Evolutionary conservation across 2,113 vertebrate genomes (phyloP), one percentile per base, ranked within the genome.

Genomic region (Sceloporus tristichus): DNA sequence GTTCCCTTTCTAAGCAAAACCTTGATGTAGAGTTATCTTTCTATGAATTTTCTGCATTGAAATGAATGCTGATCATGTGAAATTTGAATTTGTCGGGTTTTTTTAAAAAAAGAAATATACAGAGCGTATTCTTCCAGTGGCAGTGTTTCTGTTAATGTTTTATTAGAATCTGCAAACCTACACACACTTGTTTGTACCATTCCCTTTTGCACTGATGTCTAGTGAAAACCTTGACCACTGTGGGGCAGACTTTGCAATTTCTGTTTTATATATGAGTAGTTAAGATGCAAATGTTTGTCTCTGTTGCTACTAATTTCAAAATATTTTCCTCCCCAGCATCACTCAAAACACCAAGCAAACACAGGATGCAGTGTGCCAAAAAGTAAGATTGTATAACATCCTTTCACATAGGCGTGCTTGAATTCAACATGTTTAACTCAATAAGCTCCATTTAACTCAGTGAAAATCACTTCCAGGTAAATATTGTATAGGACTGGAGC

Each of bases 21-120:
- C 79, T 94, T 94, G 92, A 84, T 82, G 0, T 89, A 95, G 92
- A 42, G 90, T 87, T 90, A 91, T 93, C 92, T 92, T 53, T 83
- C 88, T 89, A 87, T 79, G 91, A 87, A 91, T 91, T 94, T 92
- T 48, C 90, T 90, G 29, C 92, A 66, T 94, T 79, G 89, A 94
- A 84, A 90, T 87, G 88, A 93, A 86, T 59, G 40, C 91, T 34
- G 65, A 92, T 85, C 38, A 85, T 59, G 84, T 88, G 90, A 66
- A 86, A 88, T 85, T 78, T 87, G 86, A 88, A 87, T 91, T 86
- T 82, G 87, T 84, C 95, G 89, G 65, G 42, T 90, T 86, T 92
- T 76, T 82, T 18, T 16, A 14, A 10, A 68, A 84, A 79, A 79
- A 88, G 89, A 85, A 81, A 86, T 89, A 86, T 91, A 93, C 77